A percentile compares a stretch with the other conserved stretches of the same genome.
Conservation (phyloP, 2,113 vertebrate genomes). For the Neogobius melanostomus region DNA sequence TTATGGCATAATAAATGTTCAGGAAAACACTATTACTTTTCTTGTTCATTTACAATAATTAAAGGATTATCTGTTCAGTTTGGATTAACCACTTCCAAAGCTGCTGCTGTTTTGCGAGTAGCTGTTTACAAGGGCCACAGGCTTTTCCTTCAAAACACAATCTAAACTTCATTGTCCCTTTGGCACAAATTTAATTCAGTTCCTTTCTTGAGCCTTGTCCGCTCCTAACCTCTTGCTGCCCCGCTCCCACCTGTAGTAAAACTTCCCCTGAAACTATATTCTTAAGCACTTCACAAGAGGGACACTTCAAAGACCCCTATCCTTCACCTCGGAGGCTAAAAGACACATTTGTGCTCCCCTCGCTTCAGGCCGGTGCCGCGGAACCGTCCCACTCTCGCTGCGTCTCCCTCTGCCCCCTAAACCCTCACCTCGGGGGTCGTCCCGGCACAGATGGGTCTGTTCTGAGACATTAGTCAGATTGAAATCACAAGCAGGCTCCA, state of each 20-base stretch:
- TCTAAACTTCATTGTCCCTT: background rate
- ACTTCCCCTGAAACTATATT: background rate
- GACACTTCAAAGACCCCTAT: background rate
- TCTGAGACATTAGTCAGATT: conserved; percentile 80
- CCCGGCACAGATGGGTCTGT: conserved; percentile 76
- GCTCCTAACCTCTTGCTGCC: background rate
- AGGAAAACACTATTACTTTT: no score
- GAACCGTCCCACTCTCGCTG: conserved; percentile 44
- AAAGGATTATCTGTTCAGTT: no score
- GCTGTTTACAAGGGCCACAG: background rate
- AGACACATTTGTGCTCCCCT: conserved; percentile 33
- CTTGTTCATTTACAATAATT: no score
- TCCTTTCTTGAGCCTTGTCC: background rate
- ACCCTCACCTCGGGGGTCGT: conserved; percentile 70
- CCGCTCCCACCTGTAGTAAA: background rate
- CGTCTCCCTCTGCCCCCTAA: conserved; percentile 19
- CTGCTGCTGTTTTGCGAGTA: no score
- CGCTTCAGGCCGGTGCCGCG: conserved; percentile 34
- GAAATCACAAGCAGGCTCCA: conserved; percentile 75
- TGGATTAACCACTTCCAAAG: no score
- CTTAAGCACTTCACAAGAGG: background rate
- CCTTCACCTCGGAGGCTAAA: conserved; percentile 10
- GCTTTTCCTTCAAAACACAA: background rate
- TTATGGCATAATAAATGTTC: no score
- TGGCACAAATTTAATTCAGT: background rate